Conservation (phyloP, 2,888 invertebrate genomes). For the Drosophila macrospina region DNA sequence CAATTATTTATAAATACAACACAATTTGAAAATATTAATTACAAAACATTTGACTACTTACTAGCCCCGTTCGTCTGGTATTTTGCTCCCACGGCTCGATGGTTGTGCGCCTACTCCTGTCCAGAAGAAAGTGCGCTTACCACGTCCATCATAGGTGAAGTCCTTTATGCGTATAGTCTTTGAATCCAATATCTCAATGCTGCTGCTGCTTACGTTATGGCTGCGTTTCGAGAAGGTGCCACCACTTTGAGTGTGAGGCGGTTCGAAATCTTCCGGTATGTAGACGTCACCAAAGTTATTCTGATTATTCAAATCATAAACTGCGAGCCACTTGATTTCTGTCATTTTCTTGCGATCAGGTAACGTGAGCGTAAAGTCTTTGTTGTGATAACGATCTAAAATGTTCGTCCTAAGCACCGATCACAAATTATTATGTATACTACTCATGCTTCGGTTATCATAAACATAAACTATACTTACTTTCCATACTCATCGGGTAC, state of each 20-base stretch:
- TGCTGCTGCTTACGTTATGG: conserved; percentile 89
- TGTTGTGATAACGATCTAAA: conserved; percentile 93
- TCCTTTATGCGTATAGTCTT: conserved; percentile 92
- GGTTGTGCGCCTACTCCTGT: conserved; percentile 95
- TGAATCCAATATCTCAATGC: conserved; percentile 92
- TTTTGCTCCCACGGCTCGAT: conserved; percentile 91
- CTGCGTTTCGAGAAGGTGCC: conserved; percentile 87
- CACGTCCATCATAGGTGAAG: conserved; percentile 91
- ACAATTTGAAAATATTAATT: no score
- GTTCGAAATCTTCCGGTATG: conserved; percentile 95
- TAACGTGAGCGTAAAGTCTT: conserved; percentile 92
- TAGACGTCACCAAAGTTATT: conserved; percentile 96
- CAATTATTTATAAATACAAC: neutral
- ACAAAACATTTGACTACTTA: conserved; percentile 86
- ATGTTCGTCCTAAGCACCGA: conserved; percentile 90
- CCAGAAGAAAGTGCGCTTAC: conserved; percentile 93
- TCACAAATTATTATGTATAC: neutral
- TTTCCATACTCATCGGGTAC: conserved; percentile 94
- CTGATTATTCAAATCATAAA: conserved; percentile 94
- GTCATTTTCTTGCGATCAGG: conserved; percentile 95
- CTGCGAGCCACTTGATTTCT: conserved; percentile 94
- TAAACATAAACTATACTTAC: conserved; percentile 86
- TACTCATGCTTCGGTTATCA: neutral
- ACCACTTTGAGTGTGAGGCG: conserved; percentile 89
- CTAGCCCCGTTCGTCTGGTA: conserved; percentile 97